Evolutionary conservation across 2,113 vertebrate species (phyloP).

Genomic region (Cochlearius cochlearius): DNA sequence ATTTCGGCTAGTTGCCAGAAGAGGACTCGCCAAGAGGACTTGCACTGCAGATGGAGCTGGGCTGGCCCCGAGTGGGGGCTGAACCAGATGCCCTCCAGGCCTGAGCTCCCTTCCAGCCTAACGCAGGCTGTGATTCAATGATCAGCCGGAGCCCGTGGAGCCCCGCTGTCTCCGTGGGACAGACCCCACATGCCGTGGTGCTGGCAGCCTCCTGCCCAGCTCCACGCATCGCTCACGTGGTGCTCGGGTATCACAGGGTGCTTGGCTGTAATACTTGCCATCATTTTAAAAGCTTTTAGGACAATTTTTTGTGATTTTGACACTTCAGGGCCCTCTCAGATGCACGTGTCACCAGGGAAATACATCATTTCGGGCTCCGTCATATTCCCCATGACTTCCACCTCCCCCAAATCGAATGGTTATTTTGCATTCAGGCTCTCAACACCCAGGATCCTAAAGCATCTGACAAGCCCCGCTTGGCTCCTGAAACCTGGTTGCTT

Average conservation of each 20-base stretch:
- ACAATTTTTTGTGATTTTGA: background rate
- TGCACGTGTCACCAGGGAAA: background rate
- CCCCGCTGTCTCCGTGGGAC: background rate
- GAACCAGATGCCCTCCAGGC: background rate
- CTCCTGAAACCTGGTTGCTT: background rate
- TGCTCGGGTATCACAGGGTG: background rate
- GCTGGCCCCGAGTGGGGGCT: background rate
- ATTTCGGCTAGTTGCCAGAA: fast-evolving
- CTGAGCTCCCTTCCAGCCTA: background rate
- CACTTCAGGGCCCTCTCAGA: background rate
- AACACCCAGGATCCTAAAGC: background rate
- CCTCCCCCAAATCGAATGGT: too few species aligned
- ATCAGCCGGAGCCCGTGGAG: background rate
- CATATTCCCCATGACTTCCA: background rate
- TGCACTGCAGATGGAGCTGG: background rate
- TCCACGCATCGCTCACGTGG: background rate
- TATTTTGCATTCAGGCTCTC: background rate
- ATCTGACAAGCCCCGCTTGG: background rate
- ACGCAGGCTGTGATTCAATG: background rate
- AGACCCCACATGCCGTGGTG: fast-evolving
- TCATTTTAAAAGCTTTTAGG: background rate
- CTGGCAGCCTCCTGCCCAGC: background rate
- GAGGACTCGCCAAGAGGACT: background rate
- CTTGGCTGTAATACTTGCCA: background rate
- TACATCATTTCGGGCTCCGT: background rate